phyloP scores from a whole-genome alignment of 2,888 invertebrate species.

The Meta bourneti region DNA sequence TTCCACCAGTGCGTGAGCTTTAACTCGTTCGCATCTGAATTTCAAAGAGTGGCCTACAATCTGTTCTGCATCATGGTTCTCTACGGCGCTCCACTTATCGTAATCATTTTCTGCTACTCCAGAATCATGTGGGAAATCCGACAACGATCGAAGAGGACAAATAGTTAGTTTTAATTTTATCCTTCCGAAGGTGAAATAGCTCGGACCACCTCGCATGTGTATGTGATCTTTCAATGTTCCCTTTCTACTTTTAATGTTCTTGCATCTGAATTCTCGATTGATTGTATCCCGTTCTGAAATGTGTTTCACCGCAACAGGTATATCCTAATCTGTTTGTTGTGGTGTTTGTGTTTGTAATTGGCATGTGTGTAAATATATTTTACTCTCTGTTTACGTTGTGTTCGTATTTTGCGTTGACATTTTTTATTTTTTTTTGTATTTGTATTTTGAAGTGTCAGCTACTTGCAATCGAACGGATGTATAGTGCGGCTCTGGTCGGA shows the following conservation, averaged over 20 bases:
- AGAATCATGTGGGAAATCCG: constrained; percentile 88
- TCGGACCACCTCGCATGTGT: constrained; percentile 7
- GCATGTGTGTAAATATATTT: too few relatives aligned
- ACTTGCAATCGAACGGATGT: too few relatives aligned
- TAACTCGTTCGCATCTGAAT: constrained; percentile 85
- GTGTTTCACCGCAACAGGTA: too few relatives aligned
- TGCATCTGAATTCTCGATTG: not conserved
- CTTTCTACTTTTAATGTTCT: not conserved
- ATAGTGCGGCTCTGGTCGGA: too few relatives aligned
- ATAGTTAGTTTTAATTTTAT: constrained; percentile 65
- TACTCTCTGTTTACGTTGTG: too few relatives aligned
- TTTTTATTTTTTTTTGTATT: too few relatives aligned
- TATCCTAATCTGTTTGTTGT: too few relatives aligned
- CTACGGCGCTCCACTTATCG: constrained; percentile 87
- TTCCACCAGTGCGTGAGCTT: constrained; percentile 90
- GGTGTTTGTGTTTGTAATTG: too few relatives aligned
- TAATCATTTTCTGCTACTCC: constrained; percentile 87
- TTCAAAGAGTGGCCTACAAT: constrained; percentile 87
- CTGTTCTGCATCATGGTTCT: constrained; percentile 87
- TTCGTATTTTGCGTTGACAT: too few relatives aligned
- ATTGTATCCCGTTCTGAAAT: too few relatives aligned
- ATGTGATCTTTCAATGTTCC: not conserved
- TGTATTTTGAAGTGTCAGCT: too few relatives aligned
- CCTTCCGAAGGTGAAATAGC: not conserved
- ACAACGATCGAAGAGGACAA: constrained; percentile 81